These are phyloP conservation scores for Adrianichthys oophorus DNA, from an alignment of 2,797 vertebrate genomes.

Conservation along the genomic window DNA sequence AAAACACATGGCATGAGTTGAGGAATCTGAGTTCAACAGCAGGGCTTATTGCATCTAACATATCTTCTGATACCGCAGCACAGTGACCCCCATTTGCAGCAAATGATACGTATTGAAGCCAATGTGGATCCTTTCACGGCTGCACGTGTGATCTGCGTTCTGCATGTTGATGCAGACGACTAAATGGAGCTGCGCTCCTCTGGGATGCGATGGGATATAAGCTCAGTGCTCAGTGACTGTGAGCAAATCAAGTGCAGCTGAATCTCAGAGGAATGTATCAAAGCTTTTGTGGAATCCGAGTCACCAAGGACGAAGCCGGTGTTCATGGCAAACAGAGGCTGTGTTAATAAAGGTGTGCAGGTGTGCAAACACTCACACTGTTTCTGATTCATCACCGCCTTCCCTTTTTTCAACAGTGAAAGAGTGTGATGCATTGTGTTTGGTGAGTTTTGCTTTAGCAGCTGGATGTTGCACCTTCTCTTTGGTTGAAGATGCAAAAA, in stretches of 20 bases:
- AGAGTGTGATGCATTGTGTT: background rate
- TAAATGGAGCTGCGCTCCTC: too few relatives aligned
- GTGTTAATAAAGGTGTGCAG: background rate
- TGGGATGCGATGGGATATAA: too few relatives aligned
- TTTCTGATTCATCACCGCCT: constrained; percentile 12
- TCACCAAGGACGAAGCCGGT: background rate
- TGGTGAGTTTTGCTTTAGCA: constrained; percentile 18
- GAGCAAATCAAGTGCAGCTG: background rate
- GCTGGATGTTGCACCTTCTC: constrained; percentile 16
- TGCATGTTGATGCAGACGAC: too few relatives aligned
- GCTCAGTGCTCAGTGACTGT: too few relatives aligned
- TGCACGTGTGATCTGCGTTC: background rate
- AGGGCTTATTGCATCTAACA: background rate
- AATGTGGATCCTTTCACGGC: background rate
- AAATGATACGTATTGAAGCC: background rate
- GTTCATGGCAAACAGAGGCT: constrained; percentile 1
- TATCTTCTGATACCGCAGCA: too few relatives aligned
- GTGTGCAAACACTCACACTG: background rate
- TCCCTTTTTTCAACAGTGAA: constrained; percentile 23
- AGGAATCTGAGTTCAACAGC: background rate
- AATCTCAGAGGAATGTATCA: background rate
- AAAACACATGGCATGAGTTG: background rate
- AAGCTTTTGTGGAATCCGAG: background rate
- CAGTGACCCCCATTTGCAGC: too few relatives aligned
- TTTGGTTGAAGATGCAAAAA: constrained; percentile 11